Base-by-base conservation (phyloP, 2,113 vertebrate species). In the Todiramphus chloris region DNA sequence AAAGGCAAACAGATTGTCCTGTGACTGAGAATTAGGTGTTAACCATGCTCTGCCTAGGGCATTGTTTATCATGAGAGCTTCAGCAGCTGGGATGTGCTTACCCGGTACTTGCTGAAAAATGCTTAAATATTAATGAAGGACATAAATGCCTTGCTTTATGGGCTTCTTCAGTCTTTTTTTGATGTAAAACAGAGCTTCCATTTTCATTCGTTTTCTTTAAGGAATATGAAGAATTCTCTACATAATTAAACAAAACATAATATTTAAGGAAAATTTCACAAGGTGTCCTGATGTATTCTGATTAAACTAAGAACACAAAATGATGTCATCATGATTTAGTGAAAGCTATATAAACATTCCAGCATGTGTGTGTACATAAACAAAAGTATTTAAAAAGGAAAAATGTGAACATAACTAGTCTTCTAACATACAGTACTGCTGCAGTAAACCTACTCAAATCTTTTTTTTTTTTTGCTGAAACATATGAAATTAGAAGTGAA, bases 121-220 rank as follows among this genome's bases (percentile, higher is more conserved):
- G 62, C 92, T 96, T 76, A 96, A 97, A 94, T 95, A 96, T 95
- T 96, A 95, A 96, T 95, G 66, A 66, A 64, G 75, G n/a, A 82
- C 92, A 95, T 70, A 93, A 95, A 96, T 92, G 95, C 81, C 70
- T 87, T 89, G 62, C 60, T 96, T 95, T 91, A 60, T 83, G 43
- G 23, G 56, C 62, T 89, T 82, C 75, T 87, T 87, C 28, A 20
- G 18, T 17, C 11, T 28, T 35, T 44, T 37, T 74, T 88, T 12
- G 13, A 60, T 51, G 70, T 46, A 83, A 21, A 28, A 67, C 7
- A 69, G 64, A 93, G 20, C 31, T 93, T 73, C 51, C 4, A 37
- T 83, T 44, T 62, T 79, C 31, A 58, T 27, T 23, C 24, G 23
- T n/a, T 92, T 84, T 76, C 59, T 91, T 93, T 75, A 70, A 67